phyloP scores from a whole-genome alignment of 2,888 invertebrate genomes.

The Lapara coniferarum region DNA sequence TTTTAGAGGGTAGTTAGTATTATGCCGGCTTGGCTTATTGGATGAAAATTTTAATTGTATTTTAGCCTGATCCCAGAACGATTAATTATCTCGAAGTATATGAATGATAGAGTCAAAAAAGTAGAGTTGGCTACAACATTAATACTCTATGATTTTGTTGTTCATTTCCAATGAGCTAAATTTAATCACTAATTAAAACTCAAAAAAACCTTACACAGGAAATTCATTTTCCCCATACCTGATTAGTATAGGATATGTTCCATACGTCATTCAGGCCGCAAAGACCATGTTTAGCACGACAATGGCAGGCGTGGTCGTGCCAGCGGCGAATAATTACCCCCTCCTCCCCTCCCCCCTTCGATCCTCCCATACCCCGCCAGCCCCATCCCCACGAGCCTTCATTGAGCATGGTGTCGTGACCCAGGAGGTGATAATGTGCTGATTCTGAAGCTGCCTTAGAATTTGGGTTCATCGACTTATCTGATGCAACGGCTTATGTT shows the following conservation, averaged over 20 bases:
- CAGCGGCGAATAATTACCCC: constrained; percentile 78
- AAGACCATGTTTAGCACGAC: constrained; percentile 68
- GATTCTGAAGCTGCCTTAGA: constrained; percentile 28
- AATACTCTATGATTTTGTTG: no score
- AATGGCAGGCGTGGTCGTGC: constrained; percentile 79
- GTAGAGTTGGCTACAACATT: no score
- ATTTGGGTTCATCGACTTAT: background rate
- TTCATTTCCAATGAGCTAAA: no score
- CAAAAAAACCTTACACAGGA: background rate
- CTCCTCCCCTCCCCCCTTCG: constrained; percentile 59
- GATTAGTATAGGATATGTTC: constrained; percentile 24
- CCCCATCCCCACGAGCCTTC: constrained; percentile 56
- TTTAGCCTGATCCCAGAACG: no score
- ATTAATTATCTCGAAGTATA: no score
- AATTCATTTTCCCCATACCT: constrained; percentile 18
- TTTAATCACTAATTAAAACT: no score
- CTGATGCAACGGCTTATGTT: background rate
- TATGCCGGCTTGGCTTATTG: no score
- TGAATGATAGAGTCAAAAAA: no score
- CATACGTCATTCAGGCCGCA: constrained; percentile 40
- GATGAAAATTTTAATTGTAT: no score
- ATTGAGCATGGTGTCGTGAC: constrained; percentile 80
- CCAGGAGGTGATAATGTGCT: constrained; percentile 48
- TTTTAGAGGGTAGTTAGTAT: no score
- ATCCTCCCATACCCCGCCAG: constrained; percentile 31